Evolutionary conservation across 2,113 vertebrate species (phyloP).

Genomic region (Pristiophorus japonicus): DNA sequence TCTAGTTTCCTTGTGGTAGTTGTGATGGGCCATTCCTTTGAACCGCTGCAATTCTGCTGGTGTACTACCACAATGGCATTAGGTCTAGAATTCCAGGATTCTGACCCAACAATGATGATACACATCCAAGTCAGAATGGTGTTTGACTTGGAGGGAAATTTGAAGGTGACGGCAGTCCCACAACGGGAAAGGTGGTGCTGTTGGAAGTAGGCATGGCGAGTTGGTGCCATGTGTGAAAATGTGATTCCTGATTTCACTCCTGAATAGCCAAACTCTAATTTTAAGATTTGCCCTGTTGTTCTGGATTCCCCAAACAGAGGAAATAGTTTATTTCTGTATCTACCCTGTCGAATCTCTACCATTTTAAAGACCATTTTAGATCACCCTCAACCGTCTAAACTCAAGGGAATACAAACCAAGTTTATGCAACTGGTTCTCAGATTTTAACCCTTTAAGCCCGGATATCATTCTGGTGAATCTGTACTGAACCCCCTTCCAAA

Average conservation of each 20-base stretch:
- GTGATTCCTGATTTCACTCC: background rate
- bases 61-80: background rate
- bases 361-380: too few species aligned
- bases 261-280: background rate
- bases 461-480: background rate
- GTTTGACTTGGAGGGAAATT: background rate
- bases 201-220: background rate
- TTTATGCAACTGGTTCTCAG: too few species aligned
- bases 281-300: background rate
- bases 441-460: background rate
- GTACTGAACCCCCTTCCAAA: too few species aligned
- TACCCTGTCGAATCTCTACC: too few species aligned
- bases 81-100: background rate
- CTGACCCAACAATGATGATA: background rate
- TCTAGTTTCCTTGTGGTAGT: background rate
- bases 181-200: background rate
- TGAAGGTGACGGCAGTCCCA: background rate
- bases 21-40: background rate
- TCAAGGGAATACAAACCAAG: too few species aligned
- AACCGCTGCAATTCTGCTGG: background rate
- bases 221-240: background rate
- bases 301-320: background rate
- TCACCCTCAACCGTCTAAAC: too few species aligned
- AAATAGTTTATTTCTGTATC: too few species aligned
- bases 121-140: background rate